Evolutionary conservation across 2,888 invertebrate genomes (phyloP), one percentile per base, ranked within the genome.

Genomic region (Chalcis sispes): DNA sequence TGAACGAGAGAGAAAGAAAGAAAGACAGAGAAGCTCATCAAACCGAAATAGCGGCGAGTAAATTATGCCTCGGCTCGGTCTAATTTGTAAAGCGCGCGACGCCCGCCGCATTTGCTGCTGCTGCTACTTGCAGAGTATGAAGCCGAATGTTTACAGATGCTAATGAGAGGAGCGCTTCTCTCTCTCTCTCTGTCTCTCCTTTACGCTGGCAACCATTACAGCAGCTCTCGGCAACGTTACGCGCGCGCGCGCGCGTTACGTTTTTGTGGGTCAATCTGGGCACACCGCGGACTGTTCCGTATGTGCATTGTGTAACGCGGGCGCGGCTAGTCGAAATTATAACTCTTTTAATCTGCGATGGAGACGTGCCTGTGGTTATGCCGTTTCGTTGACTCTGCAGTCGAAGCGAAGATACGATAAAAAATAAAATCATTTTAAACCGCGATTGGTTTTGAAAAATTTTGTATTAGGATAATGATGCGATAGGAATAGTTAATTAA

Each of bases 71-170:
- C 25, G 32, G 58, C 5, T 40, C 23, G 61, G 61, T 62, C 71
- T 54, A 71, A 71, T 71, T 71, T 62, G 54, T 20, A n/a, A 23
- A 27, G 50, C 20, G 2, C 15, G 69, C 70, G 48, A 36, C 23
- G 50, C 25, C 3, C 27, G n/a, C n/a, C 25, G 23, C 36, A 7
- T 36, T 7, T 36, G 36, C 36, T 36, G 4, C 4, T 36, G 36
- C n/a, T 36, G 36, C n/a, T 4, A 4, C 2, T 27, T 4, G 40
- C 65, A 15, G 13, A 27, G 8, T 0, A 4, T 32, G 36, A 50
- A 46, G 42, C 71, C 62, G 62, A 58, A 56, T 71, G 71, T 71
- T 71, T 71, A 71, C 71, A 36, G 54, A 71, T 62, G 62, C 71
- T 71, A 71, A 71, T 71, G 71, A 71, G 71, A 61, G n/a, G n/a